Conservation (phyloP, 2,113 vertebrate genomes). For the Neodontobutis hainanensis region DNA sequence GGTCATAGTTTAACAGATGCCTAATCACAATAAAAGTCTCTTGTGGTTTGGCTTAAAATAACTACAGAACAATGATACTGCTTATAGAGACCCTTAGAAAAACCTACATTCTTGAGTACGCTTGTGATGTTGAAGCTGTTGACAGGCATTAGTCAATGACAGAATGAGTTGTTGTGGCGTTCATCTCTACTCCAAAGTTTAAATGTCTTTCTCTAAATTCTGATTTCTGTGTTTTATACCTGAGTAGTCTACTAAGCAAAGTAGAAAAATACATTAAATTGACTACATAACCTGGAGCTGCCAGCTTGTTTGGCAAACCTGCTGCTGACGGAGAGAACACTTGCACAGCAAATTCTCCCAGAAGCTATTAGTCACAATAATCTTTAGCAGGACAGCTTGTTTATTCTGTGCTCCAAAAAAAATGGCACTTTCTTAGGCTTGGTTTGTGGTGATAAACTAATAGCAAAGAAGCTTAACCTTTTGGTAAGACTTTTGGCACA, state of each 20-base stretch:
- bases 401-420: constrained; percentile 29
- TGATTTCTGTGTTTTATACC: neutral
- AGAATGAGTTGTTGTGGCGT: too few relatives aligned
- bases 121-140: too few relatives aligned
- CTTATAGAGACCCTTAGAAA: neutral
- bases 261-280: constrained; percentile 29
- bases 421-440: constrained; percentile 12
- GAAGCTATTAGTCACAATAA: constrained; percentile 28
- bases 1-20: neutral
- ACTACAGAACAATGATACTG: neutral
- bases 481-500: neutral
- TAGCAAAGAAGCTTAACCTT: neutral
- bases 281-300: constrained; percentile 47
- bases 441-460: constrained; percentile 19
- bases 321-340: constrained; percentile 41
- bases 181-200: too few relatives aligned
- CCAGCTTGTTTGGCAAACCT: constrained; percentile 43
- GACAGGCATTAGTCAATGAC: too few relatives aligned
- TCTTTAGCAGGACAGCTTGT: constrained; percentile 33
- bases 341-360: constrained; percentile 26
- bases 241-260: neutral
- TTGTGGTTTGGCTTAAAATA: constrained; percentile 11
- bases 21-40: neutral
- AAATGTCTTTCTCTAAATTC: neutral
- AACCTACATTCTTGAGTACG: neutral